A percentile compares a stretch with the other conserved stretches of the same genome.
Evolutionary conservation across 2,888 invertebrate genomes (phyloP).

Genomic region (Ophion costatus): DNA sequence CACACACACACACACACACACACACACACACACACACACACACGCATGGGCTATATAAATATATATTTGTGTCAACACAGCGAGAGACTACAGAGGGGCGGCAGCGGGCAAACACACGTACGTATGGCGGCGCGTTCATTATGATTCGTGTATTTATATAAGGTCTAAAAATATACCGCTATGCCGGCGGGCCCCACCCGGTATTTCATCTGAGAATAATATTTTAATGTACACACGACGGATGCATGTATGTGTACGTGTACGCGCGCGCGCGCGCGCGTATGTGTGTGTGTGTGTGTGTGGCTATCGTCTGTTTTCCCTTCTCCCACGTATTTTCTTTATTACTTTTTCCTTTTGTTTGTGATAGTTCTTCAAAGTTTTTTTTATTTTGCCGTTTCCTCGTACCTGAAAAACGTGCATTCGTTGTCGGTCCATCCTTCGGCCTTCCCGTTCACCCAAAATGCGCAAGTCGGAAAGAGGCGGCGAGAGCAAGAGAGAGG

Average conservation of each 20-base stretch:
- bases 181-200: constrained; percentile 83
- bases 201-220: constrained; percentile 84
- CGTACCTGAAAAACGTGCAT: constrained; percentile 55
- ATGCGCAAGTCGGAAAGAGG: constrained; percentile 28
- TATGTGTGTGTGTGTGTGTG: no score
- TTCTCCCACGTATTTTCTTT: constrained; percentile 47
- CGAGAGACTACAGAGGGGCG: constrained; percentile 70
- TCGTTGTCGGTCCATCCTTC: constrained; percentile 44
- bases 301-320: constrained; percentile 67
- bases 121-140: constrained; percentile 80
- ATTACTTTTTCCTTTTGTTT: constrained; percentile 39
- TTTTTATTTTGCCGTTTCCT: constrained; percentile 32
- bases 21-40: background rate
- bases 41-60: constrained; percentile 17
- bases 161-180: constrained; percentile 83
- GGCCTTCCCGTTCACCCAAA: constrained; percentile 12
- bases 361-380: constrained; percentile 12
- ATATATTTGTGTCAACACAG: constrained; percentile 48
- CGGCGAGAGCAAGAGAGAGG: no score
- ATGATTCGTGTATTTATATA: constrained; percentile 84
- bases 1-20: constrained; percentile 23
- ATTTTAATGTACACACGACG: constrained; percentile 80
- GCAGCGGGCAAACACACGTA: constrained; percentile 69
- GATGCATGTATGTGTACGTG: constrained; percentile 67
- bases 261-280: constrained; percentile 40